Evolutionary conservation across 2,113 vertebrate genomes (phyloP), one percentile per base, ranked within the genome.

Genomic region (Chrysemys picta): DNA sequence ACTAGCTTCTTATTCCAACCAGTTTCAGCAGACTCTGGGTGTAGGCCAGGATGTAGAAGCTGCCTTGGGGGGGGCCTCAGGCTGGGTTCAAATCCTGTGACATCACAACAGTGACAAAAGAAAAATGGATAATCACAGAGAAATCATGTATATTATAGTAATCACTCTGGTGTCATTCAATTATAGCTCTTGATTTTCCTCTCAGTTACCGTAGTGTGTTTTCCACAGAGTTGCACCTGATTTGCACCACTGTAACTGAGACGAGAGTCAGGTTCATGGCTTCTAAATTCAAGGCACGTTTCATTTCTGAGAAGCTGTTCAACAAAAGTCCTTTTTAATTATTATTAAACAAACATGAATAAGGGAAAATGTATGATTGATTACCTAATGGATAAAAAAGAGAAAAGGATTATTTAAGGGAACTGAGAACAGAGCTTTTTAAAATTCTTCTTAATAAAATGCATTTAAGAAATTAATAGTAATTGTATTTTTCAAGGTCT

Each of bases 221-320:
- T 83, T 81, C 79, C 87, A 85, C 59, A 87, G 80, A 91, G 86
- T 94, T 91, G 54, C 89, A 84, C 91, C 91, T 84, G 84, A 85
- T 89, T 82, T 89, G 79, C 80, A 54, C 59, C 62, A 80, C 22
- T 78, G 45, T 87, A 45, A 84, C 56, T 78, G 52, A 81, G 83
- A 84, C 86, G 50, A 86, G 65, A 45, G 78, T 83, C 82, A 62
- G 21, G 52, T 45, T n/a, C 29, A 6, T 29, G 45, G 31, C 78
- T 86, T 94, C 86, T 79, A 65, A 75, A 72, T 87, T 87, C 86
- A 72, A 93, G 31, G 45, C 80, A 54, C 54, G 69, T 27, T 84
- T 84, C 56, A 50, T 38, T 45, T 89, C 83, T 85, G 84, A 87
- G 54, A 89, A 89, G 38, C 21, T n/a, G 53, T 50, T 27, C 38